A percentile compares a stretch with the other conserved stretches of the same genome.
phyloP scores from a whole-genome alignment of 2,888 invertebrate genomes.

The Spilosoma lubricipeda region DNA sequence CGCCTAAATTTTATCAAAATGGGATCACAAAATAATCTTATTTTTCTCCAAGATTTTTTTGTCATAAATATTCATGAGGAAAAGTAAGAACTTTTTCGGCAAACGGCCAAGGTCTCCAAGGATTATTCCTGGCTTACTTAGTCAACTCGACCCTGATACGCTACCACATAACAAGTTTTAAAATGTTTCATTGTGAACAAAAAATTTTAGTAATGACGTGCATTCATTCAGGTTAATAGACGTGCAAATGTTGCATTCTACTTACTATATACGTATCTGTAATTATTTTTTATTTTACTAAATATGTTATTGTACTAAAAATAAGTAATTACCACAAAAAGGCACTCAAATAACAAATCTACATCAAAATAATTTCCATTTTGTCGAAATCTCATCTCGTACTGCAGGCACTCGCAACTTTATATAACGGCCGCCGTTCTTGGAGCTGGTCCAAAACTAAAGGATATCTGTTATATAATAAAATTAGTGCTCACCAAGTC shows the following conservation, averaged over 20 bases:
- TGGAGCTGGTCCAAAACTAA: constrained; percentile 68
- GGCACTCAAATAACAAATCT: not conserved
- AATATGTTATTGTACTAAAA: not conserved
- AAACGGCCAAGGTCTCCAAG: not conserved
- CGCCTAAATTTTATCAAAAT: not conserved
- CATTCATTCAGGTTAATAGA: not conserved
- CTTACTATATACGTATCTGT: not conserved
- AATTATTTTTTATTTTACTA: not conserved
- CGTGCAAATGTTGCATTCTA: not conserved
- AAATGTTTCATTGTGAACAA: not conserved
- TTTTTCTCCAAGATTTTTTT: not conserved
- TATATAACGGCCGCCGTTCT: constrained; percentile 61
- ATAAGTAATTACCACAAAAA: not conserved
- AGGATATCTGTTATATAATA: constrained; percentile 66
- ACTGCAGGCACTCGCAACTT: constrained; percentile 59
- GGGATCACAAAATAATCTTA: not conserved
- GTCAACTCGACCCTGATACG: not conserved
- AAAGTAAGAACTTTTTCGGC: not conserved
- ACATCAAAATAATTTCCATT: constrained; percentile 25
- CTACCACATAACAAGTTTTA: not conserved
- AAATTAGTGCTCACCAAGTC: constrained; percentile 73
- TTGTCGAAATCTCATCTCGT: constrained; percentile 42
- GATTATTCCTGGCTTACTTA: not conserved
- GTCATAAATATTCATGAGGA: not conserved
- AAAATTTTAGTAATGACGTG: not conserved